A percentile compares a stretch with the other conserved stretches of the same genome.
These are phyloP conservation scores for Bolborhynchus lineola DNA, from an alignment of 2,113 vertebrate species.

Conservation along the genomic window DNA sequence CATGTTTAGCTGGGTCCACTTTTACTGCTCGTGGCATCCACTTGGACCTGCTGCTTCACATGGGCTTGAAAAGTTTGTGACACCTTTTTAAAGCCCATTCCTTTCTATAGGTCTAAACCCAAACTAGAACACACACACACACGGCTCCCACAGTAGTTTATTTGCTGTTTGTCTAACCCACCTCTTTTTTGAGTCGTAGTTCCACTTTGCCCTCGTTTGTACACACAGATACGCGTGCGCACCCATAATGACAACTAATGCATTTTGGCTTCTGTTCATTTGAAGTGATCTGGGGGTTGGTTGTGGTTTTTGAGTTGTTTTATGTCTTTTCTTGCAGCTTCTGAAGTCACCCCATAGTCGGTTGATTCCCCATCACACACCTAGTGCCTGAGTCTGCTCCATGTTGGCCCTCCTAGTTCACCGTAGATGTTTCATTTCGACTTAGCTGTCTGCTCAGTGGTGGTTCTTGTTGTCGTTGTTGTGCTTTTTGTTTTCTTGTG, in stretches of 20 bases:
- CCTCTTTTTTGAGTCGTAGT: constrained; percentile 16
- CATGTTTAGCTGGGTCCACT: background rate
- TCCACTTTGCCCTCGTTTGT: constrained; percentile 9
- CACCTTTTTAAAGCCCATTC: background rate
- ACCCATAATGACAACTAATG: constrained; percentile 49
- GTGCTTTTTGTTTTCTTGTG: background rate
- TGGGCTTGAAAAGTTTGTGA: background rate
- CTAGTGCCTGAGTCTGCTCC: constrained; percentile 61
- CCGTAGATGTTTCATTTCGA: constrained; percentile 25
- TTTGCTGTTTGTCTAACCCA: constrained; percentile 57
- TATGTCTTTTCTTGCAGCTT: constrained; percentile 65
- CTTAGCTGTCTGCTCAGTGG: constrained; percentile 48
- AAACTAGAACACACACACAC: background rate
- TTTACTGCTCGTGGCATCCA: background rate
- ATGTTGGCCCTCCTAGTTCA: constrained; percentile 10
- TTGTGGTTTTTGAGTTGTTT: background rate
- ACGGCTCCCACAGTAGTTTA: background rate
- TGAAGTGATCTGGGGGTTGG: background rate
- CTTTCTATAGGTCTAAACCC: background rate
- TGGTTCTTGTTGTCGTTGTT: background rate
- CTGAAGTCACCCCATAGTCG: constrained; percentile 45
- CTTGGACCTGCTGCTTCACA: background rate
- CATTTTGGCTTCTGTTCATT: constrained; percentile 34
- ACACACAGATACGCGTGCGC: background rate
- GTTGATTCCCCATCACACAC: constrained; percentile 30